Evolutionary conservation across 2,797 vertebrate genomes (phyloP), one percentile per base, ranked within the genome.

Genomic region (Amniataba percoides): DNA sequence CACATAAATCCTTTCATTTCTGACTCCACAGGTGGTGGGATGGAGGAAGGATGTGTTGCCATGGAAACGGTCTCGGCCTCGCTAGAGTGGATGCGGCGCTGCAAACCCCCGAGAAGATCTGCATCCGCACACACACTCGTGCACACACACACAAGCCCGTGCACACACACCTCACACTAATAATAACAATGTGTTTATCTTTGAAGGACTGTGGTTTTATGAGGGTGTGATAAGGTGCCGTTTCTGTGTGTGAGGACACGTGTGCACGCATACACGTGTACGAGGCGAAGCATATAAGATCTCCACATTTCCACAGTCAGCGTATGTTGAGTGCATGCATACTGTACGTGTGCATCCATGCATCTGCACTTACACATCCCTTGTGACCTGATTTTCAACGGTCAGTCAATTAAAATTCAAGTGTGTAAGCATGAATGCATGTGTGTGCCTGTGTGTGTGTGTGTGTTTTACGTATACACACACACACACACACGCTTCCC

Each of bases 21-120:
- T 85, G 81, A 81, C 91, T 93, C 94, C 92, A 95, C 95, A 96
- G 94, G 95, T 96, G 95, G 90, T 85, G 83, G 83, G 83, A 93
- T 91, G 87, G 88, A 81, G 87, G 85, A 85, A 82, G 89, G 91
- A 92, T 86, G 91, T 88, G 94, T 95, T 93, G 90, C 93, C 83
- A 93, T 93, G 90, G 95, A 83, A 92, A 95, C 91, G 27, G n/a
- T 60, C 76, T 84, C 48, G 27, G 83, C 85, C 89, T 89, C 21
- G 49, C 85, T 77, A 46, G 70, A 56, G 40, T 48, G 39, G 78
- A 86, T 81, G 86, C 64, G 16, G 76, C 27, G 31, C 63, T 56
- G 77, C 40, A 59, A 77, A 82, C 42, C 42, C 42, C 19, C 19
- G 56, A 78, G 57, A 49, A 76, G 70, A 87, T 81, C 78, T 39